A percentile compares a stretch with the other conserved stretches of the same genome.
These are phyloP conservation scores for Trichonephila inaurata DNA, from an alignment of 1,140 invertebrate species.

Conservation along the genomic window DNA sequence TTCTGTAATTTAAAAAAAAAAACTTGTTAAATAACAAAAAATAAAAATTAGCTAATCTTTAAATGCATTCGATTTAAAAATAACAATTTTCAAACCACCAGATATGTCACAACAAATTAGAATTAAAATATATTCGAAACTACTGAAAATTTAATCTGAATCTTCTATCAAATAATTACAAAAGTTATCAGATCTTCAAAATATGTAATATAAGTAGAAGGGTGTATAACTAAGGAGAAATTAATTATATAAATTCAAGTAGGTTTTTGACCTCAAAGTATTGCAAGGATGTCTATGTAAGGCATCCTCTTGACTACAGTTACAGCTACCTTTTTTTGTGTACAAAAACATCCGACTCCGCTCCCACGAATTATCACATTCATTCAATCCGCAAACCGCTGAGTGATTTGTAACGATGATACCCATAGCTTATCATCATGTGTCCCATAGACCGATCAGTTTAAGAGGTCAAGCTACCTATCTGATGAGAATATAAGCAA, in stretches of 20 bases:
- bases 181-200: no score
- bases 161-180: no score
- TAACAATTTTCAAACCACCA: no score
- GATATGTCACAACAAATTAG: no score
- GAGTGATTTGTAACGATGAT: constrained; percentile 22
- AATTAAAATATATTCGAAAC: no score
- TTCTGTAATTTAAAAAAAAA: no score
- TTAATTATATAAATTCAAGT: background rate
- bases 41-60: no score
- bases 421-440: background rate
- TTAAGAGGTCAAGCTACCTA: constrained; percentile 40
- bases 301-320: background rate
- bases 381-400: background rate
- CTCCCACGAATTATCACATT: background rate
- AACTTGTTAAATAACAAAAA: no score
- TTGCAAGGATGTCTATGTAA: background rate
- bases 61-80: no score
- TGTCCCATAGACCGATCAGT: background rate
- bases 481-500: constrained; percentile 14
- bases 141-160: no score
- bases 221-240: no score
- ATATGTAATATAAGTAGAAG: no score
- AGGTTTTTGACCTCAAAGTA: constrained; percentile 15
- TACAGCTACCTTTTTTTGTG: constrained; percentile 21
- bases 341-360: background rate